Base-by-base conservation (phyloP, 2,888 invertebrate genomes). In the Plemyria rubiginata region DNA sequence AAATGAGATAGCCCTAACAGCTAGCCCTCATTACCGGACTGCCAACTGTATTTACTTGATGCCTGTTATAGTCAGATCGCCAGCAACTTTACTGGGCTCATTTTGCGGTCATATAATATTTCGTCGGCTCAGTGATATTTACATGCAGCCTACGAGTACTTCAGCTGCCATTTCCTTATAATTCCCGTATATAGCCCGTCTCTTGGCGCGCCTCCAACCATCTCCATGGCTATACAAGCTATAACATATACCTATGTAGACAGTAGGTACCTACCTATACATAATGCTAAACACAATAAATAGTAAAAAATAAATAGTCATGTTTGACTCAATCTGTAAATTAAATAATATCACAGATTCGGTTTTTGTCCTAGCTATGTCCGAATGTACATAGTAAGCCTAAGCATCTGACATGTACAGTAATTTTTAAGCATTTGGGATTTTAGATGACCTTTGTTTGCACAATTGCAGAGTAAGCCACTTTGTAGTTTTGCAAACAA, bases 101-200 rank as follows among this genome's bases (percentile, higher is more conserved):
- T 48, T 40, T 46, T 29, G 12, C 16, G 41, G 43, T 43, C 7
- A n/a, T 28, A 52, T 32, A 8, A 32, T 58, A 38, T 46, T 40
- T n/a, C 8, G 49, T 50, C 16, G 54, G 45, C 48, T 48, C 48
- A 60, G 54, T 54, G 54, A 41, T 60, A 60, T 50, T 53, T 48
- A 49, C 16, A 62, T 41, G 36, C 29, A 58, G 58, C 45, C 45
- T 29, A 32, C n/a, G n/a, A n/a, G n/a, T n/a, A n/a, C 45, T 51
- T 54, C 22, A 36, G 53, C 58, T 41, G 58, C 15, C 57, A 49
- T 58, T 63, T 51, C 51, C 50, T 56, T 59, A 62, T 64, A 62
- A 57, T 62, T 64, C 56, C 61, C 48, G 55, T 46, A 62, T 62
- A 63, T 63, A 59, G 54, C 58, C 28, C 54, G 49, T 58, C 58